Evolutionary conservation across 1,140 invertebrate genomes (phyloP).

Genomic region (Sycophaga agraensis): DNA sequence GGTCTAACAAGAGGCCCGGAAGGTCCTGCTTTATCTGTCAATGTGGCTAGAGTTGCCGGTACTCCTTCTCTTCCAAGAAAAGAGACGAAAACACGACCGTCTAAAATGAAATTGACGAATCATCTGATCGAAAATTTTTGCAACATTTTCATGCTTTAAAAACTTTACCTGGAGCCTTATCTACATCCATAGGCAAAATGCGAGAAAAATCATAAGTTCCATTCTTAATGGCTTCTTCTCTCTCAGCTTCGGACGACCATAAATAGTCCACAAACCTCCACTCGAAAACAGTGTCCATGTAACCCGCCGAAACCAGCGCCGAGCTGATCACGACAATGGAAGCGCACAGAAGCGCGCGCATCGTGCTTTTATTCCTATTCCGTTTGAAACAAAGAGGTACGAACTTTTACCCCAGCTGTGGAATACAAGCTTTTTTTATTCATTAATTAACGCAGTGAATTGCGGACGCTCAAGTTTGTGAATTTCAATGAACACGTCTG

Average conservation of each 20-base stretch:
- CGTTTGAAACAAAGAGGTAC: not conserved
- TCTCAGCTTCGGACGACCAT: constrained; percentile 18
- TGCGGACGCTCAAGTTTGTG: no score
- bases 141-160: not conserved
- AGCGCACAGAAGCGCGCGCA: not conserved
- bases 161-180: constrained; percentile 17
- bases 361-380: not conserved
- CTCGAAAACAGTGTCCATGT: constrained; percentile 16
- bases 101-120: constrained; percentile 1
- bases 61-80: constrained; percentile 21
- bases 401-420: no score
- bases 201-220: constrained; percentile 23
- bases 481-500: no score
- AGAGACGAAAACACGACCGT: constrained; percentile 26
- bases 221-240: constrained; percentile 20
- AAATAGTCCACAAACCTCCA: constrained; percentile 33
- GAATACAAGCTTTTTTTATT: no score
- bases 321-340: not conserved
- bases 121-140: not conserved
- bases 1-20: constrained; percentile 30
- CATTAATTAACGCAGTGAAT: no score
- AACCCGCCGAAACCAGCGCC: not conserved
- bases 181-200: constrained; percentile 29
- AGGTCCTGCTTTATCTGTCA: constrained; percentile 17
- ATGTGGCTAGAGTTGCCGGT: constrained; percentile 25